These are phyloP conservation scores for Oegoconia quadripuncta DNA, from an alignment of 2,888 invertebrate genomes.

Conservation along the genomic window DNA sequence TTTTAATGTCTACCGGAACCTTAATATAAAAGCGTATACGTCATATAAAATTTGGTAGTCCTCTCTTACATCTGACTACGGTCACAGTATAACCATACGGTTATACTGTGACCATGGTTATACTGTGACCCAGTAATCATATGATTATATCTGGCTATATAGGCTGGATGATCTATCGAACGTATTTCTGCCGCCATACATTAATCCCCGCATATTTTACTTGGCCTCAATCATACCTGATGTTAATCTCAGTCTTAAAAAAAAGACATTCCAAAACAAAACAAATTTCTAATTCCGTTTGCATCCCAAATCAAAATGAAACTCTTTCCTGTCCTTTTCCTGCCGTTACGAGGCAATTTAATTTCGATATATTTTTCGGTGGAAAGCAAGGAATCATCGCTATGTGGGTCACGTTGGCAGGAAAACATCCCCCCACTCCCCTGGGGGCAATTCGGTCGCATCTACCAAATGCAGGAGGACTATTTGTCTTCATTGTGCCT, in stretches of 20 bases:
- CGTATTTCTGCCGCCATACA: background rate
- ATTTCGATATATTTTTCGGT: conserved; percentile 31
- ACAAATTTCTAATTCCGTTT: conserved; percentile 5
- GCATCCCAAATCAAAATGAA: conserved; percentile 12
- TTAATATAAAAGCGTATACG: too few relatives aligned
- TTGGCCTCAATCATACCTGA: too few relatives aligned
- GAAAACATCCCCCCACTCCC: conserved; percentile 2
- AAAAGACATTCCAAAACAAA: background rate
- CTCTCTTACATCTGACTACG: too few relatives aligned
- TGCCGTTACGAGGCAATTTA: conserved; percentile 24
- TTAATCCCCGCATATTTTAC: too few relatives aligned
- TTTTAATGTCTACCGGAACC: too few relatives aligned
- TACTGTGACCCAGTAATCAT: too few relatives aligned
- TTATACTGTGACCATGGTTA: too few relatives aligned
- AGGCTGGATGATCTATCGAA: too few relatives aligned
- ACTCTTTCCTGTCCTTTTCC: conserved; percentile 9
- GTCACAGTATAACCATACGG: too few relatives aligned
- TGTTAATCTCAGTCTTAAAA: background rate
- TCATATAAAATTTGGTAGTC: too few relatives aligned
- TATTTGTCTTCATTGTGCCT: conserved; percentile 26
- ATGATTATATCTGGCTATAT: too few relatives aligned
- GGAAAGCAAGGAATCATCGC: conserved; percentile 15
- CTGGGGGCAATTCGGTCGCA: conserved; percentile 2
- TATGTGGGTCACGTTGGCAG: conserved; percentile 25
- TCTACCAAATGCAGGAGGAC: conserved; percentile 14